A percentile compares a stretch with the other conserved stretches of the same genome.
These are phyloP conservation scores for Antechinus stuartii DNA, from an alignment of 2,113 vertebrate genomes.

Conservation along the genomic window DNA sequence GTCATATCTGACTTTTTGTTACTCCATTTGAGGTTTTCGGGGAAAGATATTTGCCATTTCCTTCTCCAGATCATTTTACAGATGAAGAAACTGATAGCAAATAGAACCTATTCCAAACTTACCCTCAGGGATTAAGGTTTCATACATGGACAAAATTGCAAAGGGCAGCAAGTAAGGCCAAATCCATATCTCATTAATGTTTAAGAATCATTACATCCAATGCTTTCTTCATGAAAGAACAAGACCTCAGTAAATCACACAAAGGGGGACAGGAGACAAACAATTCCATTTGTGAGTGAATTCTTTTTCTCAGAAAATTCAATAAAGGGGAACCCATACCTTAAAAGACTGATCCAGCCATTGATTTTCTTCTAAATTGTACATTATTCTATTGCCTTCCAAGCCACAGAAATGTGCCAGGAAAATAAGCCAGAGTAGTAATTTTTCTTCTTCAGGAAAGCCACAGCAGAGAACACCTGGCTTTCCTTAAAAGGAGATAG, in stretches of 20 bases:
- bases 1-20: background rate
- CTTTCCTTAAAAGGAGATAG: background rate
- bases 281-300: constrained; percentile 11
- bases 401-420: background rate
- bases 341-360: constrained; percentile 18
- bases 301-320: constrained; percentile 6
- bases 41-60: background rate
- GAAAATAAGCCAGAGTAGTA: background rate
- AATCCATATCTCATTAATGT: background rate
- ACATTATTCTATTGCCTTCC: background rate
- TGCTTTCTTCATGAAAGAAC: background rate
- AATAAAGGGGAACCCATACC: constrained; percentile 2
- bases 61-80: background rate
- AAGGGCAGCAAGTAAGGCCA: background rate
- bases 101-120: background rate
- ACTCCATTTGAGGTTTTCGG: background rate
- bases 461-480: background rate
- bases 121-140: background rate
- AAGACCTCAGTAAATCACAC: background rate
- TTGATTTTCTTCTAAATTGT: constrained; percentile 32
- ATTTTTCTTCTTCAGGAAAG: background rate
- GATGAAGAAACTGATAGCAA: background rate
- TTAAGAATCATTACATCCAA: background rate
- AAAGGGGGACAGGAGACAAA: background rate
- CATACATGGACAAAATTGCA: background rate